Conservation (phyloP, 1,140 invertebrate species). For the Drosophila teissieri region DNA sequence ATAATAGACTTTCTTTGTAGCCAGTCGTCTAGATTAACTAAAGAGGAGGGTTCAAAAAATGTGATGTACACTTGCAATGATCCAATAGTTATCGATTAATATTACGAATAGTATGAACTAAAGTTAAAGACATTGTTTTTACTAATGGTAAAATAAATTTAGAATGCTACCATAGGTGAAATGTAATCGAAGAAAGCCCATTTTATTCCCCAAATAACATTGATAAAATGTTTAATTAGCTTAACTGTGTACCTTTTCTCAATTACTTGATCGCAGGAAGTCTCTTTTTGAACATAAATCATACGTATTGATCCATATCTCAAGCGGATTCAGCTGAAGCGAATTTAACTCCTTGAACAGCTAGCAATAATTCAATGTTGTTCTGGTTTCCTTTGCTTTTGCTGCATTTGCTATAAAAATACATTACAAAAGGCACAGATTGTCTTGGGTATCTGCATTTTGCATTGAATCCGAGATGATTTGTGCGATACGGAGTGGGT, state of each 20-base stretch:
- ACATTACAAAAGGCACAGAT: constrained; percentile 42
- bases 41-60: no score
- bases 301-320: background rate
- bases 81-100: no score
- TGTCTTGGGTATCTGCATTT: constrained; percentile 46
- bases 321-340: constrained; percentile 13
- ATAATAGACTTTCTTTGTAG: no score
- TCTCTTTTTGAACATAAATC: constrained; percentile 14
- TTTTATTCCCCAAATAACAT: no score
- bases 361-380: constrained; percentile 35
- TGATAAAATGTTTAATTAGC: background rate
- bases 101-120: background rate
- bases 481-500: constrained; percentile 14
- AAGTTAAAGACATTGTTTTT: no score
- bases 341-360: constrained; percentile 35
- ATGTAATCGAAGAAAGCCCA: no score
- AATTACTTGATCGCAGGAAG: no score
- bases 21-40: no score
- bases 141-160: no score
- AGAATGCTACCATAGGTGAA: no score
- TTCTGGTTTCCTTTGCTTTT: constrained; percentile 12
- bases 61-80: no score
- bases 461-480: constrained; percentile 48
- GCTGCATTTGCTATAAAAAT: constrained; percentile 43
- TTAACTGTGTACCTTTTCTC: background rate